These are phyloP conservation scores for Heteropelma amictum DNA, from an alignment of 2,888 invertebrate genomes.

Conservation along the genomic window DNA sequence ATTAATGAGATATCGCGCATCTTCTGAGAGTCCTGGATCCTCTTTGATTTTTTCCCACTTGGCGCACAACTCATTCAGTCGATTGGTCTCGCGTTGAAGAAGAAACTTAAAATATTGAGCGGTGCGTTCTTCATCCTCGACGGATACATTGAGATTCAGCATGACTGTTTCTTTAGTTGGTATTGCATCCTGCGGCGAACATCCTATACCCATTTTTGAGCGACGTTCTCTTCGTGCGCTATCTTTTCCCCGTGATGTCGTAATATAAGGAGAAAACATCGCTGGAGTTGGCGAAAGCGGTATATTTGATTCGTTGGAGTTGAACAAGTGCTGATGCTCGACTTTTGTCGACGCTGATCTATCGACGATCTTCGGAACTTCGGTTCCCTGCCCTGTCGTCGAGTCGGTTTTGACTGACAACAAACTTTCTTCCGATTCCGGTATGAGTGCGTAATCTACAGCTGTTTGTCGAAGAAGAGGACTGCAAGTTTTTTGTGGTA, in stretches of 20 bases:
- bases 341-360: no score
- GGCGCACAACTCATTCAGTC: constrained; percentile 80
- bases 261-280: constrained; percentile 79
- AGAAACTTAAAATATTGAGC: constrained; percentile 77
- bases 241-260: constrained; percentile 81
- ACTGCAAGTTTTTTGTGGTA: background rate
- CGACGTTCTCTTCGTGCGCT: constrained; percentile 80
- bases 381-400: no score
- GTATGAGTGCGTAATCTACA: background rate
- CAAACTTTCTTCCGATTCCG: background rate
- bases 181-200: constrained; percentile 52
- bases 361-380: no score
- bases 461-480: background rate
- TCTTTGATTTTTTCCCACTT: constrained; percentile 80
- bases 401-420: no score
- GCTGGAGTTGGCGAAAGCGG: constrained; percentile 53
- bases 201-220: constrained; percentile 58
- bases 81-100: constrained; percentile 79
- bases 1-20: constrained; percentile 81
- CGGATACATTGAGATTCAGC: constrained; percentile 67
- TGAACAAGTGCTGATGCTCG: no score
- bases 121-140: constrained; percentile 70
- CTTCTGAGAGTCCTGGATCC: constrained; percentile 77
- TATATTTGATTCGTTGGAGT: no score
- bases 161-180: constrained; percentile 71